Evolutionary conservation across 2,888 invertebrate species (phyloP).

Genomic region (Corbicula japonica): DNA sequence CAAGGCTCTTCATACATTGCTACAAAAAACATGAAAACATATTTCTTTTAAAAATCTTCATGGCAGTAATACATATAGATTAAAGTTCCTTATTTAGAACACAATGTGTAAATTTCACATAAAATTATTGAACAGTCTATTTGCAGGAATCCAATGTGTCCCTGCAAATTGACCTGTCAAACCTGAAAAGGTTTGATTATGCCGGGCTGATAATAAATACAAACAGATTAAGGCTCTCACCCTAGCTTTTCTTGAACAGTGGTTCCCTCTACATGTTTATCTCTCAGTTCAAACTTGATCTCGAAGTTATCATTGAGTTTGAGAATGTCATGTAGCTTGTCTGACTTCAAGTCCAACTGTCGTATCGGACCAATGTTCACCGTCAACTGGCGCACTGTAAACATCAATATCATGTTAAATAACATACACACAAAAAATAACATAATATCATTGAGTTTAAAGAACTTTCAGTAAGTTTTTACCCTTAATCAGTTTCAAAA

Average conservation of each 20-base stretch:
- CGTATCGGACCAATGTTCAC: constrained; percentile 65
- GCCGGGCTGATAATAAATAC: background rate
- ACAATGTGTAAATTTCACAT: no score
- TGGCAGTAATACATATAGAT: no score
- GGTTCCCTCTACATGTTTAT: constrained; percentile 13
- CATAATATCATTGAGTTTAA: no score
- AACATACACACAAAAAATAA: background rate
- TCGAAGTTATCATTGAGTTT: constrained; percentile 50
- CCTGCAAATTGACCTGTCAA: background rate
- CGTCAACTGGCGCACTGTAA: constrained; percentile 61
- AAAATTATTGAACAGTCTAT: no score
- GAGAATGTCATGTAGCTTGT: constrained; percentile 50
- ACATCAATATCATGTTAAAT: background rate
- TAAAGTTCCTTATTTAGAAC: no score
- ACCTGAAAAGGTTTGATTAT: background rate
- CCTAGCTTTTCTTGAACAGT: constrained; percentile 39
- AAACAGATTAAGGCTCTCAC: constrained; percentile 22
- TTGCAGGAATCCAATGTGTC: no score
- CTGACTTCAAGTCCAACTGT: constrained; percentile 50
- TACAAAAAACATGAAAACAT: no score
- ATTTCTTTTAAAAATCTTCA: no score
- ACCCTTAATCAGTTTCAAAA: no score
- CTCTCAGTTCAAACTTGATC: constrained; percentile 62
- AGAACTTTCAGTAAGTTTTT: no score
- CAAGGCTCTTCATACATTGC: no score